These are phyloP conservation scores for Glyptemys insculpta DNA, from an alignment of 2,797 vertebrate species.

Conservation along the genomic window DNA sequence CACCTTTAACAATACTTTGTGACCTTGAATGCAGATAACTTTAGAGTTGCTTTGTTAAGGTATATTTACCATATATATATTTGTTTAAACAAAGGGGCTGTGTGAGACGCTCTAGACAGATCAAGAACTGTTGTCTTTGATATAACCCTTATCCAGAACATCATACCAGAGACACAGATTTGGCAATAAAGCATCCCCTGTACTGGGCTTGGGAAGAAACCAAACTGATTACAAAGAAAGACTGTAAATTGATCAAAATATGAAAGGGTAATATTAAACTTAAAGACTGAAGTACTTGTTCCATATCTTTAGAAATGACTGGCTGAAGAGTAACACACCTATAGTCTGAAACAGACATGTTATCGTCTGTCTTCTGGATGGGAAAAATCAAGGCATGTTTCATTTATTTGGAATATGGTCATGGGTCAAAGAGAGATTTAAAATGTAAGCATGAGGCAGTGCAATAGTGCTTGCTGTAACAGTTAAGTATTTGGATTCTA, in stretches of 20 bases:
- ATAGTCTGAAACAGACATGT: slow-evolving; percentile 62
- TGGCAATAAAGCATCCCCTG: slow-evolving; percentile 57
- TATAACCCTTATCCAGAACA: slow-evolving; percentile 59
- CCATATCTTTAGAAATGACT: slow-evolving; percentile 62
- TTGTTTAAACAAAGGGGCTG: slow-evolving; percentile 42
- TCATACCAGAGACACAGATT: slow-evolving; percentile 59
- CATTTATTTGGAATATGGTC: slow-evolving; percentile 69
- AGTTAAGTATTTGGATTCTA: slow-evolving; percentile 64
- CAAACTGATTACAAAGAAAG: slow-evolving; percentile 68
- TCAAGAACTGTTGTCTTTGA: slow-evolving; percentile 49
- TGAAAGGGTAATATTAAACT: slow-evolving; percentile 59
- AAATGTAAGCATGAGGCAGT: slow-evolving; percentile 67
- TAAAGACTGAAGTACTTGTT: slow-evolving; percentile 65
- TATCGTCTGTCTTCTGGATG: slow-evolving; percentile 59
- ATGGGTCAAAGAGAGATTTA: slow-evolving; percentile 62
- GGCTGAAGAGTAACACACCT: slow-evolving; percentile 53
- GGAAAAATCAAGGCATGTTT: slow-evolving; percentile 66
- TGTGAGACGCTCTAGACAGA: slow-evolving; percentile 19
- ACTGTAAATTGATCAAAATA: slow-evolving; percentile 72
- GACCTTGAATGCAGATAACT: slow-evolving; percentile 23
- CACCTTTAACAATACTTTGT: slow-evolving; percentile 48
- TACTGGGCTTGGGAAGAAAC: slow-evolving; percentile 64
- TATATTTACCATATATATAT: slow-evolving; percentile 15
- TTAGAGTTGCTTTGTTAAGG: slow-evolving; percentile 41
- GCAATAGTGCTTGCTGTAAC: slow-evolving; percentile 53